Conservation (phyloP, 2,797 vertebrate genomes). For the Emys orbicularis region DNA sequence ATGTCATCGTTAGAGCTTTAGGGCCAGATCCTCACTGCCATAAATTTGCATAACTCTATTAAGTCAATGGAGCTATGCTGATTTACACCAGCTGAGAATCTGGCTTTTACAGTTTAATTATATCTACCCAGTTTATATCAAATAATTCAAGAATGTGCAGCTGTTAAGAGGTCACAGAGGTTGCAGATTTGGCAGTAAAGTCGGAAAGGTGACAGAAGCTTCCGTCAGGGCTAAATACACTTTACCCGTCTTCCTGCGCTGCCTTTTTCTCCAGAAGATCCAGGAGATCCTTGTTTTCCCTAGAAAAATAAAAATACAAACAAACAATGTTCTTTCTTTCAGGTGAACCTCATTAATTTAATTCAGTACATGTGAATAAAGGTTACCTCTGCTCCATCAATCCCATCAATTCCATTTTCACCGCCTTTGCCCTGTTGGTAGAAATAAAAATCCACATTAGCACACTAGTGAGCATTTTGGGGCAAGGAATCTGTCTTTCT, state of each 20-base stretch:
- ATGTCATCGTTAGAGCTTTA: not conserved
- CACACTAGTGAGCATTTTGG: not conserved
- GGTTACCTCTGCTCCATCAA: slow-evolving; percentile 87
- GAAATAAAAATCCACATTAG: not conserved
- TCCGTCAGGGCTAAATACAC: not conserved
- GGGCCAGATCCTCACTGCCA: not conserved
- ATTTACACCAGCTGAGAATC: not conserved
- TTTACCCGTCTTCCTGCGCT: slow-evolving; percentile 83
- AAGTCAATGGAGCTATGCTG: not conserved
- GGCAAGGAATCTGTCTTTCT: not conserved
- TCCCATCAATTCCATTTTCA: slow-evolving; percentile 85
- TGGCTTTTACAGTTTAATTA: not conserved
- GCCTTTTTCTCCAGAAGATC: slow-evolving; percentile 83
- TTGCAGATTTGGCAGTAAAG: not conserved
- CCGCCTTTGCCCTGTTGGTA: slow-evolving; percentile 85
- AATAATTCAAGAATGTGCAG: not conserved
- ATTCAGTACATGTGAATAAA: not conserved
- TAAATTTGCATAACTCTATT: not conserved
- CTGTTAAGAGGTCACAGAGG: not conserved
- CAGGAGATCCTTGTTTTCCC: slow-evolving; percentile 82
- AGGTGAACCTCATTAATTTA: not conserved
- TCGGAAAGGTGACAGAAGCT: not conserved
- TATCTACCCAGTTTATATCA: not conserved
- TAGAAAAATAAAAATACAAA: slow-evolving; percentile 50
- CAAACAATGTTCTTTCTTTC: slow-evolving; percentile 74